Percentiles rank a stretch among this genome's conserved stretches.
phyloP scores from a whole-genome alignment of 1,140 invertebrate genomes.

The Drosophila nannoptera region DNA sequence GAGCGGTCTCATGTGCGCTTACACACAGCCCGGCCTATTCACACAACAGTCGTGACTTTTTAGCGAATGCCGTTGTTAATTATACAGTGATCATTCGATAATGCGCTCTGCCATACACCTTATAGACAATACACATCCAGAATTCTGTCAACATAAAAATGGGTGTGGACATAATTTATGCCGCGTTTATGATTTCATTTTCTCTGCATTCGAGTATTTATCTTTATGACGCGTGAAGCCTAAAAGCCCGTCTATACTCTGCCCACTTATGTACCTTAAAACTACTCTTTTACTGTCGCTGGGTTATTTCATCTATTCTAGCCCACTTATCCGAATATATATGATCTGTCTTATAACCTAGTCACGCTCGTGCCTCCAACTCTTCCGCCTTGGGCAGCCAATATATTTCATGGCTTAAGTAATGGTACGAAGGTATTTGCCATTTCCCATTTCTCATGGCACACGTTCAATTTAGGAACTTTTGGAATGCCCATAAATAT shows the following conservation, averaged over 20 bases:
- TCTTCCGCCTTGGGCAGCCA: neutral
- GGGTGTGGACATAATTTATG: constrained; percentile 8
- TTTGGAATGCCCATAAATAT: constrained; percentile 30
- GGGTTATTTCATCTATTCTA: neutral
- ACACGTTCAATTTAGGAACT: constrained; percentile 12
- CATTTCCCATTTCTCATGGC: constrained; percentile 7
- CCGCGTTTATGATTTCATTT: neutral
- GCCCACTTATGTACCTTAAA: neutral
- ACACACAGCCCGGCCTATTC: constrained; percentile 3
- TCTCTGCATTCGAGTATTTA: neutral
- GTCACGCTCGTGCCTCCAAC: neutral
- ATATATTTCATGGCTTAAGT: constrained; percentile 6
- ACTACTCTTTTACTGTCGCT: neutral
- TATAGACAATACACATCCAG: neutral
- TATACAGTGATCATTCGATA: constrained; percentile 11
- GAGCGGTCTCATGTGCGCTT: neutral
- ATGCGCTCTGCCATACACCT: constrained; percentile 8
- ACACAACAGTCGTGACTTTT: constrained; percentile 25
- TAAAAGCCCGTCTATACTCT: neutral
- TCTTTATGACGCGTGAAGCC: neutral
- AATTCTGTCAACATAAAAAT: neutral
- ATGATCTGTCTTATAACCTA: neutral
- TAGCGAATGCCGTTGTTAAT: constrained; percentile 4
- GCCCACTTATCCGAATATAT: neutral
- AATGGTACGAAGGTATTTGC: constrained; percentile 4